phyloP scores from a whole-genome alignment of 2,113 vertebrate genomes.

The Aphelocoma coerulescens region DNA sequence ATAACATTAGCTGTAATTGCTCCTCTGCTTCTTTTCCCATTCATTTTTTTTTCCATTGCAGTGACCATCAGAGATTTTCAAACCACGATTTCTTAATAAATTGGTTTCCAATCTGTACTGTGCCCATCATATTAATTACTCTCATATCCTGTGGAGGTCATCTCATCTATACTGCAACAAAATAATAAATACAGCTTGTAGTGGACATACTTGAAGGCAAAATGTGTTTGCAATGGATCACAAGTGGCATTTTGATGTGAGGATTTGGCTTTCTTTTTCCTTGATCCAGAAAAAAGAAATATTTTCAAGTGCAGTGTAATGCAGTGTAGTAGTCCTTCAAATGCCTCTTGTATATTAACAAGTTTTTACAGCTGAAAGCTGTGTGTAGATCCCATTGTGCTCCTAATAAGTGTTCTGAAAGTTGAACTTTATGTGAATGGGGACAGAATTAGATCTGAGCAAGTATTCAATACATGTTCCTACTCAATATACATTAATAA shows the following conservation, averaged over 20 bases:
- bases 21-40: background rate
- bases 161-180: background rate
- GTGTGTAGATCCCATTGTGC: background rate
- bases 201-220: background rate
- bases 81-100: background rate
- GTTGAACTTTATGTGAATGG: background rate
- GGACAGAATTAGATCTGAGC: background rate
- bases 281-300: background rate
- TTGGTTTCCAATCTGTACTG: background rate
- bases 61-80: background rate
- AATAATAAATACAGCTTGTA: background rate
- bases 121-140: background rate
- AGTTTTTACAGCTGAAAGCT: background rate
- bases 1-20: background rate
- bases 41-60: background rate
- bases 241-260: background rate
- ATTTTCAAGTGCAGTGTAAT: background rate
- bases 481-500: background rate
- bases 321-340: background rate
- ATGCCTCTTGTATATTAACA: background rate
- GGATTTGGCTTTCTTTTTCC: background rate
- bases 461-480: background rate
- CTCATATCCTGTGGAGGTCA: background rate
- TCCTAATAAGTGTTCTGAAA: background rate
- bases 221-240: background rate